Base-by-base conservation (phyloP, 1,140 invertebrate species). In the Paraescarpia echinospica region DNA sequence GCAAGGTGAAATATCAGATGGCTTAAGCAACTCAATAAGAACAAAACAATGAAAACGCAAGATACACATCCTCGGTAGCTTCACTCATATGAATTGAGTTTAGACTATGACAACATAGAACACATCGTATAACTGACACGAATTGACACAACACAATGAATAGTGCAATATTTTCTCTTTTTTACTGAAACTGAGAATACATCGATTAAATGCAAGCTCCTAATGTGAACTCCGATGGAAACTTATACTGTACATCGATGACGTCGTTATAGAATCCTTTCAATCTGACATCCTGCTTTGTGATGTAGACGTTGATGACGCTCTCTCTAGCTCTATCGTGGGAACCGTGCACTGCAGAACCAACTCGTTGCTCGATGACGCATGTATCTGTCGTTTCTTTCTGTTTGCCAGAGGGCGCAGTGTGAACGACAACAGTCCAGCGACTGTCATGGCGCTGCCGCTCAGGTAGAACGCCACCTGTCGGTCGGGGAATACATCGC, bases 381-480 rank as follows among this genome's bases (percentile, higher is more conserved):
- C 14, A 4, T 77, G 59, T 77, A 77, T 31, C 22, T 4, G 9
- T 77, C 22, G 12, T 77, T 77, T 77, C 59, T 0, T 77, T 31
- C 59, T 77, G 27, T 77, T 77, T 18, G 27, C 59, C 59, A 77
- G 59, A 77, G 12, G 59, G 14, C 59, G 59, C 59, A 77, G 22
- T 77, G 59, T 22, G 27, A 77, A 77, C 18, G 59, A 77, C 14
- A 77, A 31, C 27, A 77, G 59, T 27, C 98, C 98, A 27, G 98
- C 97, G 8, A 98, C 95, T 12, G 98, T 97, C 96, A 99, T 98
- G 95, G 99, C 97, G 0, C 97, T 97, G 89, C 98, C 98, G 35
- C 98, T 98, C 96, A 99, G 97, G 95, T 97, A 98, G 96, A 99
- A 99, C 48, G 98, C 98, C 41, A 98, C 97, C 94, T 97, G 97